A percentile compares a stretch with the other conserved stretches of the same genome.
Evolutionary conservation across 2,888 invertebrate genomes (phyloP).

Genomic region (Agrotis clavis): DNA sequence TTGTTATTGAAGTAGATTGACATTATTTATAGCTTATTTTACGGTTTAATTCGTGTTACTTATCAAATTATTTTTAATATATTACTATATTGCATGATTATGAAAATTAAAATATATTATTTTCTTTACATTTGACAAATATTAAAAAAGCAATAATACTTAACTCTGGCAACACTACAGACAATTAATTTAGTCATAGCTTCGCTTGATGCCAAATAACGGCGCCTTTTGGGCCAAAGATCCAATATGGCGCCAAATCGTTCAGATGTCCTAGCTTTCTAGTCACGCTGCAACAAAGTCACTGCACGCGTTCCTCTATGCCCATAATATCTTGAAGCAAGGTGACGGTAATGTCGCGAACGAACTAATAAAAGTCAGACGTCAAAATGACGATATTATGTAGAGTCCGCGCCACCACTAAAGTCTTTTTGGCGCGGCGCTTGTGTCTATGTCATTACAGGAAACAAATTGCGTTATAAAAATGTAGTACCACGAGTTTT

Average conservation of each 20-base stretch:
- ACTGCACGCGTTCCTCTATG: slow-evolving; percentile 45
- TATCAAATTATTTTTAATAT: slow-evolving; percentile 1
- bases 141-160: neutral
- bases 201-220: slow-evolving; percentile 69
- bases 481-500: too few species aligned
- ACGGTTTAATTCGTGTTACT: neutral
- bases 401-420: too few species aligned
- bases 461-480: too few species aligned
- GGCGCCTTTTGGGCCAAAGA: slow-evolving; percentile 28
- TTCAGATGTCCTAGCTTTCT: slow-evolving; percentile 61
- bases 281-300: slow-evolving; percentile 60
- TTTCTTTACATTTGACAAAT: slow-evolving; percentile 1
- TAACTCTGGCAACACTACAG: slow-evolving; percentile 59
- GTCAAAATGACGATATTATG: neutral
- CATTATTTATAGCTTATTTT: slow-evolving; percentile 11
- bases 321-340: slow-evolving; percentile 25
- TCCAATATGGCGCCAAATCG: slow-evolving; percentile 25
- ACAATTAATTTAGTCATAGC: slow-evolving; percentile 63
- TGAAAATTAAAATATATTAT: neutral
- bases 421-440: too few species aligned
- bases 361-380: neutral
- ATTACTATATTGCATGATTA: neutral
- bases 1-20: neutral
- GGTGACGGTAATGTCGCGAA: neutral
- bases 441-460: too few species aligned